These are phyloP conservation scores for Melanotaenia maccullochi DNA, from an alignment of 2,797 vertebrate species.

Conservation along the genomic window DNA sequence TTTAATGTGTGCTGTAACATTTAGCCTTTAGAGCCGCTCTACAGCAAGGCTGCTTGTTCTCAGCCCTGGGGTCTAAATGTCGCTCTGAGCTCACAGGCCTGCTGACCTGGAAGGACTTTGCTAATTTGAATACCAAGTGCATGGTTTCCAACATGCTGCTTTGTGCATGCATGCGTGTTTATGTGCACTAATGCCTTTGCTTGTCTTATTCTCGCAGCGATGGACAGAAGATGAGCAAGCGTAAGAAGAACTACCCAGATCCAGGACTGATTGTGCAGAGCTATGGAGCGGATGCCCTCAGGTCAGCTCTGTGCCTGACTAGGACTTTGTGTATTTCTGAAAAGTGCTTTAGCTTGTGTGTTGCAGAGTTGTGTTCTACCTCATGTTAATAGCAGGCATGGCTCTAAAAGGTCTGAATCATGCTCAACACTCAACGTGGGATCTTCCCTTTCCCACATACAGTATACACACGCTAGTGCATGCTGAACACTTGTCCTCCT, in stretches of 20 bases:
- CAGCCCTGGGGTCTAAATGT: constrained; percentile 53
- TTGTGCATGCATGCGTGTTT: constrained; percentile 49
- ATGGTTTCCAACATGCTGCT: constrained; percentile 60
- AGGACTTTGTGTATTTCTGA: constrained; percentile 11
- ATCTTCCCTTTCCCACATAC: constrained; percentile 22
- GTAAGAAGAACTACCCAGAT: constrained; percentile 99
- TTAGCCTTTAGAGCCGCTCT: constrained; percentile 43
- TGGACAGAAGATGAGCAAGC: constrained; percentile 99
- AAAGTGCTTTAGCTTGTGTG: constrained; percentile 34
- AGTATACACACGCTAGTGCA: constrained; percentile 21
- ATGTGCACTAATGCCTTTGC: constrained; percentile 61
- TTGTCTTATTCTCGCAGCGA: constrained; percentile 83
- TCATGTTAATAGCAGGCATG: constrained; percentile 39
- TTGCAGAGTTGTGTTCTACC: constrained; percentile 40
- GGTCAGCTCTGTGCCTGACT: constrained; percentile 81
- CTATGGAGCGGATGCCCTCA: constrained; percentile 95
- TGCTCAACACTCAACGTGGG: constrained; percentile 17
- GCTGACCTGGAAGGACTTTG: constrained; percentile 78
- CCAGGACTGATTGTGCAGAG: constrained; percentile 87
- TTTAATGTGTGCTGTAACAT: constrained; percentile 42
- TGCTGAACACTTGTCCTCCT: constrained; percentile 37
- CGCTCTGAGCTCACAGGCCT: constrained; percentile 58
- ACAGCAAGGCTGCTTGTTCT: constrained; percentile 52
- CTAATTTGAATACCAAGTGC: constrained; percentile 73
- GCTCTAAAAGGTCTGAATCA: constrained; percentile 47